These are phyloP conservation scores for Panulirus ornatus DNA, from an alignment of 1,140 invertebrate species.

Conservation along the genomic window DNA sequence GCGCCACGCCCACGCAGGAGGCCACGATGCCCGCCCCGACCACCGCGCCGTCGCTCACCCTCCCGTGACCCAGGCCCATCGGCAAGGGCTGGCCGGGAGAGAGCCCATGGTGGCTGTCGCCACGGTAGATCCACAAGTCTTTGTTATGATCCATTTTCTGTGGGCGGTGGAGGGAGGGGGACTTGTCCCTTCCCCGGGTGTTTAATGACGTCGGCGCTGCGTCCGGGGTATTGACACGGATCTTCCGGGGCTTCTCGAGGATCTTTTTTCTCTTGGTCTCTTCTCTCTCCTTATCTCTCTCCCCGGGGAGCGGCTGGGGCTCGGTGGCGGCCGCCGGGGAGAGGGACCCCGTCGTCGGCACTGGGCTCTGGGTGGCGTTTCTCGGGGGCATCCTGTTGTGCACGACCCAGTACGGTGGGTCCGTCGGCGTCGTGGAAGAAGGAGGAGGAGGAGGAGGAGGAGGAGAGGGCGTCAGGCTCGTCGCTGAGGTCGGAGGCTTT, in stretches of 20 bases:
- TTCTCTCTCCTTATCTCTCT: too few relatives aligned
- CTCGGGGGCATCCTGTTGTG: constrained; percentile 30
- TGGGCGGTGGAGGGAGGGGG: too few relatives aligned
- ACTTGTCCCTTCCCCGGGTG: not conserved
- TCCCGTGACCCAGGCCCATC: constrained; percentile 20
- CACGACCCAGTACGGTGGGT: constrained; percentile 29
- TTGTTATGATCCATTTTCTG: not conserved
- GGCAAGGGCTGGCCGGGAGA: constrained; percentile 34
- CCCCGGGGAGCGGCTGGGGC: not conserved
- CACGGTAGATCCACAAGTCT: constrained; percentile 62
- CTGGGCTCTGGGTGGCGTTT: not conserved
- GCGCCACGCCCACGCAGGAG: constrained; percentile 53
- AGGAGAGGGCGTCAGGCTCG: not conserved
- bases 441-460: constrained; percentile 10
- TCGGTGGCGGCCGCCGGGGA: not conserved
- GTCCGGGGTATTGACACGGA: not conserved
- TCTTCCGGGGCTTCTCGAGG: not conserved
- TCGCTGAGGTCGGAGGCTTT: not conserved
- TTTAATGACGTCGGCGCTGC: not conserved
- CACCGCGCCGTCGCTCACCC: constrained; percentile 50
- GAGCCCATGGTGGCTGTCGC: constrained; percentile 33
- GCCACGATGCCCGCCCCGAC: constrained; percentile 66
- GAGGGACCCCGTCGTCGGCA: not conserved
- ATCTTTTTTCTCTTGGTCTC: not conserved
- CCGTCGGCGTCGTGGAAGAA: not conserved